phyloP scores from a whole-genome alignment of 2,888 invertebrate species.

The Pharmacophagus antenor region DNA sequence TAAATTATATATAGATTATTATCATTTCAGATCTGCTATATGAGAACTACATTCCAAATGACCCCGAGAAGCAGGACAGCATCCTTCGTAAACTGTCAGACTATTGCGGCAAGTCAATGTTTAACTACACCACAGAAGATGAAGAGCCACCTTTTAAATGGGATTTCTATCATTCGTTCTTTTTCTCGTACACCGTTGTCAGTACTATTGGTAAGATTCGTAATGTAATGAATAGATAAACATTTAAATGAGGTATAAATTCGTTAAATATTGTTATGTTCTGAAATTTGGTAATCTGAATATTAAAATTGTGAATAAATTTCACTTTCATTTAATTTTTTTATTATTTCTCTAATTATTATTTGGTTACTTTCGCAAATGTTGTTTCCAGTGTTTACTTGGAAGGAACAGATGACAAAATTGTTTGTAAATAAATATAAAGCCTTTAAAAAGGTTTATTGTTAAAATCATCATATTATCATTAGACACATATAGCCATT shows the following conservation, averaged over 20 bases:
- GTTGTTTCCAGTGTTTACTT: too few relatives aligned
- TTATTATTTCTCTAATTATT: too few relatives aligned
- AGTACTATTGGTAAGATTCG: conserved; percentile 89
- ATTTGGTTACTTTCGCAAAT: too few relatives aligned
- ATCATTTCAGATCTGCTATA: conserved; percentile 81
- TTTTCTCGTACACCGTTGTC: conserved; percentile 94
- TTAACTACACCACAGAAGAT: conserved; percentile 82
- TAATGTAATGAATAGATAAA: not conserved
- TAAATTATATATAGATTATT: not conserved
- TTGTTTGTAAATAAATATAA: too few relatives aligned
- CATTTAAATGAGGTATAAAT: too few relatives aligned
- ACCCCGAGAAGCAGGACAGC: conserved; percentile 77
- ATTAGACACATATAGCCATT: too few relatives aligned
- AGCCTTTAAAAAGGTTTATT: too few relatives aligned
- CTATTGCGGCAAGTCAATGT: conserved; percentile 89
- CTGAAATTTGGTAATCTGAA: too few relatives aligned
- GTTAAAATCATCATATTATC: not conserved
- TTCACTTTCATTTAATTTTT: too few relatives aligned
- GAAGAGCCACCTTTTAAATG: conserved; percentile 84
- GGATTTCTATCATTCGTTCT: conserved; percentile 95
- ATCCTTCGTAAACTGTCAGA: conserved; percentile 83
- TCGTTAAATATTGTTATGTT: too few relatives aligned
- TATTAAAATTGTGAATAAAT: too few relatives aligned
- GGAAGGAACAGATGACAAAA: too few relatives aligned
- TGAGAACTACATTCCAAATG: conserved; percentile 79